Evolutionary conservation across 2,113 vertebrate genomes (phyloP), one percentile per base, ranked within the genome.

Genomic region (Oreochromis tanganicae): DNA sequence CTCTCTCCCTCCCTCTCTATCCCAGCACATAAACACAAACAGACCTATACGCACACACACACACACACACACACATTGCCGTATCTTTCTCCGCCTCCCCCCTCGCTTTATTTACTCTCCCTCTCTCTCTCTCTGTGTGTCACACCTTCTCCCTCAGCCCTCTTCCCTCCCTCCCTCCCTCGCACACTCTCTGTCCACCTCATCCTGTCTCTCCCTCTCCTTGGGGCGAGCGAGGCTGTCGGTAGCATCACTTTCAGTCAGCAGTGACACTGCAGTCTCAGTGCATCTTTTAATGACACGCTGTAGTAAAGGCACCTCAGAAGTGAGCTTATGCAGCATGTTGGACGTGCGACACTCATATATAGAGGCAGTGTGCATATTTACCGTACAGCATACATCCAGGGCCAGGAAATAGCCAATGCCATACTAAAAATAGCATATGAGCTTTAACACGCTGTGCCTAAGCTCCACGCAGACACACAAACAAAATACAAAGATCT

Each of bases 251-350:
- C 83, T 95, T 95, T 95, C 94, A 93, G 93, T 94, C 95, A 96
- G 93, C 93, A 88, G 94, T 96, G 95, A 97, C 96, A 96, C 95
- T 96, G 96, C 96, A 95, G 95, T 96, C 94, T 96, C 89, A 48
- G 93, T 92, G 94, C 93, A 95, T 89, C 91, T 92, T 95, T 94
- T 90, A 95, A 95, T 90, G 92, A 85, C 86, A 91, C 61, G 17
- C 41, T 41, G 82, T 83, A 82, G 81, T 88, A 89, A 85, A 90
- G 73, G 71, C 12, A 17, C 84, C 81, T 84, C 87, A 61, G 81
- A 93, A 73, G 71, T 92, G 85, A n/a, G 66, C 55, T 52, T 56
- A 11, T 52, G 55, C 78, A 86, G 84, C 46, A 29, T 32, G 68
- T 81, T 13, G 27, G 41, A 81, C 16, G 41, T 34, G 59, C 57